Conservation (phyloP, 2,888 invertebrate genomes). For the Cosmia pyralina region DNA sequence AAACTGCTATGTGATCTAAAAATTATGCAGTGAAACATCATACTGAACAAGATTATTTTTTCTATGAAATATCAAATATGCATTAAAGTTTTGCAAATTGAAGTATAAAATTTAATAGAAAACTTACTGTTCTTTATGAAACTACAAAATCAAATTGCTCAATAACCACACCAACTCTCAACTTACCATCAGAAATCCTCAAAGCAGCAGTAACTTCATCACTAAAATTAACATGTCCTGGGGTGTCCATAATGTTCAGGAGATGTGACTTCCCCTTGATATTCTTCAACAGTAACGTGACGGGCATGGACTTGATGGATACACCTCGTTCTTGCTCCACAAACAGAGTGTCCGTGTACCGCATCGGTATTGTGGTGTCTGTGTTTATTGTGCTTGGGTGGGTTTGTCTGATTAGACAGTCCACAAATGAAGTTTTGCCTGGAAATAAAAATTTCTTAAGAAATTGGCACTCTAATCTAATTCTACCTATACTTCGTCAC, state of each 20-base stretch:
- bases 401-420: slow-evolving; percentile 98
- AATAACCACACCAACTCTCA: neutral
- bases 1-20: neutral
- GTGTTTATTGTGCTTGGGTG: slow-evolving; percentile 96
- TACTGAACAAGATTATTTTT: neutral
- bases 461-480: too few species aligned
- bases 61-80: neutral
- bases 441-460: slow-evolving; percentile 48
- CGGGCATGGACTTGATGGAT: slow-evolving; percentile 98
- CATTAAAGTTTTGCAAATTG: neutral
- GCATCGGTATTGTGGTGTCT: slow-evolving; percentile 93
- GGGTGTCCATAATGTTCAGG: slow-evolving; percentile 99
- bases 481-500: too few species aligned
- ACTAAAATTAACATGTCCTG: slow-evolving; percentile 99
- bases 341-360: slow-evolving; percentile 98
- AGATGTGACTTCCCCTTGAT: slow-evolving; percentile 98
- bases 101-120: neutral
- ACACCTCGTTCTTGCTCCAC: slow-evolving; percentile 99
- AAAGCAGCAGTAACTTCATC: slow-evolving; percentile 99
- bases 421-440: slow-evolving; percentile 98
- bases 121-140: neutral
- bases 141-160: neutral
- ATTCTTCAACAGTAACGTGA: slow-evolving; percentile 97
- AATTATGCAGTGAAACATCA: neutral
- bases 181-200: slow-evolving; percentile 93